phyloP scores from a whole-genome alignment of 1,140 invertebrate species.

The Zaprionus tsacasi region DNA sequence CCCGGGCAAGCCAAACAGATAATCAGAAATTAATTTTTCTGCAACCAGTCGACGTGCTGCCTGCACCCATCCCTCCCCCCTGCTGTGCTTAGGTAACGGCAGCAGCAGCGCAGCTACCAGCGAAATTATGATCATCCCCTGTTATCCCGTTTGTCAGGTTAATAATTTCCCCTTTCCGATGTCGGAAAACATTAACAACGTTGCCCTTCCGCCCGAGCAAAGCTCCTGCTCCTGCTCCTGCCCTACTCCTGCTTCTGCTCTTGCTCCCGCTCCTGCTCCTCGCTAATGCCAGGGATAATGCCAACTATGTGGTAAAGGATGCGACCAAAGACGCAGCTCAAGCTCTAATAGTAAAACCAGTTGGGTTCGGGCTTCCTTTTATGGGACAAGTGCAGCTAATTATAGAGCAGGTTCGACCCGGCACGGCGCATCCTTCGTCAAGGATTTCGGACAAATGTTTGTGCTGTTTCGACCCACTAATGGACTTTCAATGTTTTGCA shows the following conservation, averaged over 20 bases:
- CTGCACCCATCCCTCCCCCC: conserved; percentile 23
- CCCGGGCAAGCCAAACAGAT: conserved; percentile 72
- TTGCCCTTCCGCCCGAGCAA: conserved; percentile 23
- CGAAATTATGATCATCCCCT: conserved; percentile 83
- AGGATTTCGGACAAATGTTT: conserved; percentile 35
- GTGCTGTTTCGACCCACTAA: conserved; percentile 40
- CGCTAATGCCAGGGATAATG: conserved; percentile 30
- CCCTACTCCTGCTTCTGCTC: neutral
- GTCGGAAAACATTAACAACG: conserved; percentile 47
- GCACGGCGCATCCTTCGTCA: conserved; percentile 39
- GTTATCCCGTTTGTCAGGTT: conserved; percentile 81
- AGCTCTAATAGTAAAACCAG: conserved; percentile 49
- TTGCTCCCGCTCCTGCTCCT: neutral
- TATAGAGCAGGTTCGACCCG: conserved; percentile 54
- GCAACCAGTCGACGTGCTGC: conserved; percentile 53
- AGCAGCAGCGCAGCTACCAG: conserved; percentile 51
- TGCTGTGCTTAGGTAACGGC: conserved; percentile 48
- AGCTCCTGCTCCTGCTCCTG: neutral
- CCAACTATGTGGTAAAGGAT: conserved; percentile 44
- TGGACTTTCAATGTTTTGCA: conserved; percentile 73
- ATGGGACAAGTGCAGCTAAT: conserved; percentile 69
- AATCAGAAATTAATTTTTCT: conserved; percentile 84
- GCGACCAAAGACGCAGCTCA: conserved; percentile 39
- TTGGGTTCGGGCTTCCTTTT: conserved; percentile 18
- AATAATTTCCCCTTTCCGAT: conserved; percentile 58